Conservation (phyloP, 2,113 vertebrate species). For the Lophotis ruficrista region DNA sequence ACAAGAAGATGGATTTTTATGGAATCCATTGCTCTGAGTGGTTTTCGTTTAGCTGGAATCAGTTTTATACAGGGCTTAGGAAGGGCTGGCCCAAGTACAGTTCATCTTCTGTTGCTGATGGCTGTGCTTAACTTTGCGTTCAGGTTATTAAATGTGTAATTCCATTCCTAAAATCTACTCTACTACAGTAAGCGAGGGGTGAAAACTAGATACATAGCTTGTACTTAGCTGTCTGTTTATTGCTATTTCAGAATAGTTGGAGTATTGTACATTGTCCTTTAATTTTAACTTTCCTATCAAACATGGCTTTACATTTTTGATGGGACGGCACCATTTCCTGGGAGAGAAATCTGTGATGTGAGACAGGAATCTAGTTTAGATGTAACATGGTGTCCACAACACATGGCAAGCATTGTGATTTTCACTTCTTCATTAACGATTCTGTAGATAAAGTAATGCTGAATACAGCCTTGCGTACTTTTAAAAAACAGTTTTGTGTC, state of each 20-base stretch:
- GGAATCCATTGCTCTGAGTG: not conserved
- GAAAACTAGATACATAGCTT: not conserved
- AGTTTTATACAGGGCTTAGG: not conserved
- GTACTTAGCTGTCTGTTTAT: not conserved
- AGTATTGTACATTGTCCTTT: not conserved
- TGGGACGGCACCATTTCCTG: not conserved
- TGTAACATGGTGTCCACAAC: not conserved
- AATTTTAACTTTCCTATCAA: not conserved
- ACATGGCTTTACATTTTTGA: not conserved
- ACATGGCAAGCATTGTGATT: not conserved
- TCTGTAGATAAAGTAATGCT: not conserved
- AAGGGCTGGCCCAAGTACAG: not conserved
- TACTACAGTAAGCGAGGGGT: not conserved
- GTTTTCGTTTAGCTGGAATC: not conserved
- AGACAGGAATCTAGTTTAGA: not conserved
- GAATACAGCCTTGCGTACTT: not conserved
- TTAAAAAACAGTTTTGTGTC: not conserved
- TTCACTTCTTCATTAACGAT: not conserved
- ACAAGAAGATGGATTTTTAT: not conserved
- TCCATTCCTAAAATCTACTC: not conserved
- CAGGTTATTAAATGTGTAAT: not conserved
- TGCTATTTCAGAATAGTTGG: not conserved
- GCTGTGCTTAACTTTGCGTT: not conserved
- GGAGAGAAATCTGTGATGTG: not conserved
- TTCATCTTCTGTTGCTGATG: not conserved